phyloP scores from a whole-genome alignment of 2,797 vertebrate species.

The Buceros bicornis region DNA sequence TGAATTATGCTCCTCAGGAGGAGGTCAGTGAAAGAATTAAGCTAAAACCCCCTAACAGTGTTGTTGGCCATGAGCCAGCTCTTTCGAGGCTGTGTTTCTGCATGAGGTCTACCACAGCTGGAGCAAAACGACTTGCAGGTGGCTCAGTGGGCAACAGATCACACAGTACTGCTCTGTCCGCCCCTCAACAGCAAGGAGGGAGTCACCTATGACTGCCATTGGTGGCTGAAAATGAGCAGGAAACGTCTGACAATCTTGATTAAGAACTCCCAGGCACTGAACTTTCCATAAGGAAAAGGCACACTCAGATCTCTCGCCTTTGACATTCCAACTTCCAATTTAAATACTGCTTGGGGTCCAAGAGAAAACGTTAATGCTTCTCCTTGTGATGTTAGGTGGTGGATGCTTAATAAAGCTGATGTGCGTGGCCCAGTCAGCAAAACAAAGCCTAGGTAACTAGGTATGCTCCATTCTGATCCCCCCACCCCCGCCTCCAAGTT shows the following conservation, averaged over 20 bases:
- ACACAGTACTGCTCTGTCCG: slow-evolving; percentile 70
- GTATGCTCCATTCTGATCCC: not conserved
- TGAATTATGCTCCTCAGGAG: slow-evolving; percentile 75
- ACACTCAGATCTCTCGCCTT: slow-evolving; percentile 52
- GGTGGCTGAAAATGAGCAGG: slow-evolving; percentile 78
- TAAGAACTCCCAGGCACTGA: slow-evolving; percentile 74
- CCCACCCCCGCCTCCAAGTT: not conserved
- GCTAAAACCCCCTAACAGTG: slow-evolving; percentile 75
- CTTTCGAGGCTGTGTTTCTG: slow-evolving; percentile 73
- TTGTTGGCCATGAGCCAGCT: slow-evolving; percentile 65
- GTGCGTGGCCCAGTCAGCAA: not conserved
- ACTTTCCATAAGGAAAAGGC: slow-evolving; percentile 72
- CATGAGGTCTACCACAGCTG: slow-evolving; percentile 80
- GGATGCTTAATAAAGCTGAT: slow-evolving; percentile 5
- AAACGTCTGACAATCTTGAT: slow-evolving; percentile 78
- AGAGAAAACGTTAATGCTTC: slow-evolving; percentile 6
- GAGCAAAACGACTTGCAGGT: slow-evolving; percentile 80
- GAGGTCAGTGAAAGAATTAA: slow-evolving; percentile 77
- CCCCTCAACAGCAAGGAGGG: slow-evolving; percentile 73
- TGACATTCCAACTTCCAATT: slow-evolving; percentile 47
- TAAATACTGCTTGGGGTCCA: slow-evolving; percentile 33
- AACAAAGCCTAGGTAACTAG: not conserved
- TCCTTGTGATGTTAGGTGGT: not conserved
- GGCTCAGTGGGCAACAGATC: slow-evolving; percentile 78
- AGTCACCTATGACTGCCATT: slow-evolving; percentile 74